Conservation (phyloP, 2,113 vertebrate species). For the Micronycteris hirsuta region DNA sequence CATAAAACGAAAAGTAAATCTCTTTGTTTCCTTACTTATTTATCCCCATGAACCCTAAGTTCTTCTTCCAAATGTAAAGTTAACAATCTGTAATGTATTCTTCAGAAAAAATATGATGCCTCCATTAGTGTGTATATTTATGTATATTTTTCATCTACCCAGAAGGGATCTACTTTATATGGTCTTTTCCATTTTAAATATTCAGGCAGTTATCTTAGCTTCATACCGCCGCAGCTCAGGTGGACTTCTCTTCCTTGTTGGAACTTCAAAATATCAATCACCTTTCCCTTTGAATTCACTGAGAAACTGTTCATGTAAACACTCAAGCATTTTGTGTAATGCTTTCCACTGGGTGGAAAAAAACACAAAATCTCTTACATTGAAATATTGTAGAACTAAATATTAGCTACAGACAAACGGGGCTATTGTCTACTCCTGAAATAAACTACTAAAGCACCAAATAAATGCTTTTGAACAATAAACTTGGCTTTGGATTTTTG, state of each 20-base stretch:
- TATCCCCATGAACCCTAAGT: neutral
- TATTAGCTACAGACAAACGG: neutral
- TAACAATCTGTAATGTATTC: neutral
- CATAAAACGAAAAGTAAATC: neutral
- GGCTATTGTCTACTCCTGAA: neutral
- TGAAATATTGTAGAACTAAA: constrained; percentile 38
- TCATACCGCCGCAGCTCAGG: neutral
- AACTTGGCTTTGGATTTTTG: neutral
- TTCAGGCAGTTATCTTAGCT: neutral
- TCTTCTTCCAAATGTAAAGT: constrained; percentile 10
- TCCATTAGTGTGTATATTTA: neutral
- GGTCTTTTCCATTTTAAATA: neutral
- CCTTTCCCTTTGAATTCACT: constrained; percentile 3
- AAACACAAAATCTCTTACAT: neutral
- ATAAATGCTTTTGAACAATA: neutral
- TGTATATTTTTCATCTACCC: neutral
- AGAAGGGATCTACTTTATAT: neutral
- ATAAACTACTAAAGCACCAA: neutral
- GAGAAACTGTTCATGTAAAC: neutral
- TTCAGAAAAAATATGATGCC: neutral
- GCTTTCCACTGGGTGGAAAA: neutral
- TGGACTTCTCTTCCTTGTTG: neutral
- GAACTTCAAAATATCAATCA: neutral
- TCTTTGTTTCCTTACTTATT: neutral
- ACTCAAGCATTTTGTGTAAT: neutral